Base-by-base conservation (phyloP, 2,797 vertebrate species). In the Danio albolineatus region DNA sequence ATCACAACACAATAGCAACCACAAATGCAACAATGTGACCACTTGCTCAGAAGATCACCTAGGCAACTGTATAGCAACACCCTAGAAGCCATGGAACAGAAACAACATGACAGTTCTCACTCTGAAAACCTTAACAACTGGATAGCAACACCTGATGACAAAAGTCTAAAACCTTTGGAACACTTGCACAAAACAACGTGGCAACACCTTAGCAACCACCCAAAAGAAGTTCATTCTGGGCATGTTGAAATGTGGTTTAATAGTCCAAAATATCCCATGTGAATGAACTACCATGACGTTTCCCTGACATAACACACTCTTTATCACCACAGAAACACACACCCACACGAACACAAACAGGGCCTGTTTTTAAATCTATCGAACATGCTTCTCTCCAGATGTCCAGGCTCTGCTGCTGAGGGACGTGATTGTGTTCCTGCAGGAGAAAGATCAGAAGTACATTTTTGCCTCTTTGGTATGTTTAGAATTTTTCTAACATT, bases 391-490 rank as follows among this genome's bases (percentile, higher is more conserved):
- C 56, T 54, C 61, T 86, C 66, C 92, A 98, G 97, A 98, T 82
- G 96, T 97, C 57, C 95, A 95, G 19, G 96, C 96, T 28, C 92
- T 98, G 86, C 94, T 98, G 17, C 93, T 98, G 66, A 95, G 96
- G 0, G 97, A 97, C 12, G 89, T 95, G 77, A 90, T 98, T 4
- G 87, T 98, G 61, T 98, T 98, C 87, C 95, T 98, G 79, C 97
- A 97, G 89, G 97, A 98, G 87, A 98, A 98, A 86, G 96, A 98
- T 88, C 96, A 98, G 91, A 97, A 97, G 81, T 98, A 95, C 1
- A 81, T 95, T 38, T 98, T 98, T 76, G 95, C 96, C 0, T 95
- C 95, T 49, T 82, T 98, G 95, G 96, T 97, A 92, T 92, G 95
- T 80, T 57, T 65, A 64, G 72, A 49, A 64, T 73, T 64, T 16